These are phyloP conservation scores for Notarius quadriscutis DNA, from an alignment of 2,113 vertebrate genomes.

Conservation along the genomic window DNA sequence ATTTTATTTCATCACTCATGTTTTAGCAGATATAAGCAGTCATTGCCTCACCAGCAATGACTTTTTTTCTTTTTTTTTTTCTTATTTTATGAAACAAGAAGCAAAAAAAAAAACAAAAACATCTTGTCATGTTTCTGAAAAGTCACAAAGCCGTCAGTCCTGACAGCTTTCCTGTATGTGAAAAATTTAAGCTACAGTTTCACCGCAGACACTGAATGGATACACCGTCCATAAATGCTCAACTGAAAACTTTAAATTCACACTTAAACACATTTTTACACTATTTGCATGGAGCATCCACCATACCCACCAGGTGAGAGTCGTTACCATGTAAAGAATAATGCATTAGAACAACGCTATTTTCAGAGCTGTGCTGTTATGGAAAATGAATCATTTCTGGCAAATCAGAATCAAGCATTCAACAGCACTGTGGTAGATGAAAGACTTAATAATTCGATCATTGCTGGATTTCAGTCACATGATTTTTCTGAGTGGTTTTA, in stretches of 20 bases:
- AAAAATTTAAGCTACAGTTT: not conserved
- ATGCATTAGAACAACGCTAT: no score
- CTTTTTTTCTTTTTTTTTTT: not conserved
- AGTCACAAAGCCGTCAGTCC: not conserved
- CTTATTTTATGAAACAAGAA: not conserved
- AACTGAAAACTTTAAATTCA: not conserved
- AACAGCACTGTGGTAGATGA: no score
- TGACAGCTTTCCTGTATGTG: not conserved
- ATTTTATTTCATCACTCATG: not conserved
- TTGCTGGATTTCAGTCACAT: no score
- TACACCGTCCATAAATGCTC: not conserved
- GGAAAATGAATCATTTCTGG: not conserved
- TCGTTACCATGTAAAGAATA: not conserved
- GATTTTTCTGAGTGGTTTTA: no score
- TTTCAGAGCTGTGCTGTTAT: not conserved
- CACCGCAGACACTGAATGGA: not conserved
- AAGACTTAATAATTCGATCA: no score
- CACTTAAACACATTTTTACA: not conserved
- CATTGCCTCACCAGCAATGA: not conserved
- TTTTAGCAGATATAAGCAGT: not conserved
- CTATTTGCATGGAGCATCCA: not conserved
- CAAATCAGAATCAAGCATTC: not conserved
- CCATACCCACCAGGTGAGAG: not conserved
- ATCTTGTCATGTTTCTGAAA: not conserved
- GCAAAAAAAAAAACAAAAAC: not conserved